A percentile compares a stretch with the other conserved stretches of the same genome.
Conservation (phyloP, 2,888 invertebrate genomes). For the Harpalus rubripes region DNA sequence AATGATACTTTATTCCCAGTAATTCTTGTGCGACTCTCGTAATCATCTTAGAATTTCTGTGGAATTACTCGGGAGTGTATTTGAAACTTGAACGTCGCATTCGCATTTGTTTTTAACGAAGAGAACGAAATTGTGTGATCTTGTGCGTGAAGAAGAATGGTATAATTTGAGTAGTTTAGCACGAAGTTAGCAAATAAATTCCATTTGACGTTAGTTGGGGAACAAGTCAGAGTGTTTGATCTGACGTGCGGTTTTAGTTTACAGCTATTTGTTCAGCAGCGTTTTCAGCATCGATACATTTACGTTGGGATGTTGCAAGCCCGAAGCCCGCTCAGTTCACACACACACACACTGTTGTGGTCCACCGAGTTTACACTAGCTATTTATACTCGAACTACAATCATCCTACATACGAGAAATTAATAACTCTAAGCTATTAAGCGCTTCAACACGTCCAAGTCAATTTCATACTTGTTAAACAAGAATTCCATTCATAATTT, state of each 20-base stretch:
- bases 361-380: background rate
- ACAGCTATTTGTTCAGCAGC: constrained; percentile 38
- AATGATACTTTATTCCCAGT: too few relatives aligned
- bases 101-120: too few relatives aligned
- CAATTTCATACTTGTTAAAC: too few relatives aligned
- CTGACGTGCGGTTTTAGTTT: constrained; percentile 36
- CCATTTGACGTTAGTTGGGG: constrained; percentile 3
- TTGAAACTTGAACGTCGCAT: too few relatives aligned
- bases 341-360: background rate
- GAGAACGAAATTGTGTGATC: background rate
- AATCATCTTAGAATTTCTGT: too few relatives aligned
- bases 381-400: constrained; percentile 6
- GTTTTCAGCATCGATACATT: constrained; percentile 42
- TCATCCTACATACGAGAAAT: background rate
- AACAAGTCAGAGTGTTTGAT: constrained; percentile 47
- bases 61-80: too few relatives aligned
- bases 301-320: constrained; percentile 10
- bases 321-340: background rate
- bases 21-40: too few relatives aligned
- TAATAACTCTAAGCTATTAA: background rate
- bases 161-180: background rate
- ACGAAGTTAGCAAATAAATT: constrained; percentile 3
- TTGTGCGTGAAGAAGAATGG: background rate
- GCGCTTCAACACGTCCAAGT: too few relatives aligned
- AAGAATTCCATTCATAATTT: too few relatives aligned